Evolutionary conservation across 2,113 vertebrate species (phyloP).

Genomic region (Tragelaphus imberbis): DNA sequence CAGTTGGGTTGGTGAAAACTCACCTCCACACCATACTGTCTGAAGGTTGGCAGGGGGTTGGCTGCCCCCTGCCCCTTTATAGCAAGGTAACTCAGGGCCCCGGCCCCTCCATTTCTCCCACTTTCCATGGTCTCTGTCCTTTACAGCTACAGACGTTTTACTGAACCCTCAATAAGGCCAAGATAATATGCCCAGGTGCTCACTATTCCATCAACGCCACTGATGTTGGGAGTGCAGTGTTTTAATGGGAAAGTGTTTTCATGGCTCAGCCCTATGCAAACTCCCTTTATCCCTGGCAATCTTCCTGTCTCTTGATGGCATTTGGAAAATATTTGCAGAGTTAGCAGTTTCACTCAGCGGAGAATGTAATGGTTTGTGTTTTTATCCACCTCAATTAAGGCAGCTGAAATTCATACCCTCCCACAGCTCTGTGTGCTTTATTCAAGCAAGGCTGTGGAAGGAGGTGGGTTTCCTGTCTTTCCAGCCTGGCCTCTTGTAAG

Average conservation of each 20-base stretch:
- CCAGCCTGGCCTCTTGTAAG: not conserved
- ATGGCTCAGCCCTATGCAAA: not conserved
- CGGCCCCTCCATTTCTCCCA: no score
- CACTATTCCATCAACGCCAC: fast-evolving
- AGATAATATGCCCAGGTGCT: not conserved
- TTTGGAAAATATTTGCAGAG: not conserved
- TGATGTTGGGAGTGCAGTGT: no score
- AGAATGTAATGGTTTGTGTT: not conserved
- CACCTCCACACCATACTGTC: not conserved
- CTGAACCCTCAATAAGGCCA: not conserved
- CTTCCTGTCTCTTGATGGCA: constrained; percentile 3
- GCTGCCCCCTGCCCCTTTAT: fast-evolving
- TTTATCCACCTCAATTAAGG: not conserved
- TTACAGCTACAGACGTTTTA: not conserved
- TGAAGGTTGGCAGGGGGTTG: not conserved
- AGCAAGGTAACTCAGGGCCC: fast-evolving
- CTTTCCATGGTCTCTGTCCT: fast-evolving
- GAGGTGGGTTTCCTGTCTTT: not conserved
- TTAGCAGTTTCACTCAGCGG: not conserved
- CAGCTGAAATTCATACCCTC: not conserved
- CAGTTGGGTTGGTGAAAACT: not conserved
- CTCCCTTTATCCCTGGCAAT: not conserved
- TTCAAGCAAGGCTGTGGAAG: not conserved
- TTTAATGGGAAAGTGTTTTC: not conserved
- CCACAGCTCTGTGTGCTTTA: not conserved